Conservation (phyloP, 2,888 invertebrate genomes). For the Phortica magna region DNA sequence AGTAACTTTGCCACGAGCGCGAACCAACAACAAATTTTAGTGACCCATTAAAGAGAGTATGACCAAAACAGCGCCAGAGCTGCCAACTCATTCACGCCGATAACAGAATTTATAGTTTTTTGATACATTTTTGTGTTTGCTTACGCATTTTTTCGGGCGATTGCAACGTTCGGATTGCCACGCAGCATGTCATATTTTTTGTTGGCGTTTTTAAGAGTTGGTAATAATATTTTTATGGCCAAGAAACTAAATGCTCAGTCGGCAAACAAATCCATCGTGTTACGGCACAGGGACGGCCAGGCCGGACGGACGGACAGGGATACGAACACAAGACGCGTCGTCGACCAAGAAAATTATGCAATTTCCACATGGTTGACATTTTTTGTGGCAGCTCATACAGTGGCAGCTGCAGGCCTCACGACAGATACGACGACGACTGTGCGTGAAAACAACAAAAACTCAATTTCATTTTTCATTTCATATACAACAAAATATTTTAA, state of each 20-base stretch:
- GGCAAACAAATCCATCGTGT: neutral
- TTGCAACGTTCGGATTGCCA: neutral
- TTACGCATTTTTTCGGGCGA: neutral
- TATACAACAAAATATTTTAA: slow-evolving; percentile 1
- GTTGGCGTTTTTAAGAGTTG: slow-evolving; percentile 10
- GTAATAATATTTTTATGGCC: slow-evolving; percentile 19
- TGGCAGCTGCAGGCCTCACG: slow-evolving; percentile 17
- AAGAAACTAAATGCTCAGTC: slow-evolving; percentile 14
- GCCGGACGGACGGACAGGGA: slow-evolving; percentile 59
- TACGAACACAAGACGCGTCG: slow-evolving; percentile 32
- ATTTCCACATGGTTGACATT: slow-evolving; percentile 41
- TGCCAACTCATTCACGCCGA: slow-evolving; percentile 15
- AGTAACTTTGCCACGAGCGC: neutral
- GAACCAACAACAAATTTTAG: neutral
- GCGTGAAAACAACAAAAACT: slow-evolving; percentile 38
- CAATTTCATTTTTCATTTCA: slow-evolving; percentile 25
- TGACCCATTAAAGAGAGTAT: slow-evolving; percentile 15
- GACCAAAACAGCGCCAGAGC: slow-evolving; percentile 14
- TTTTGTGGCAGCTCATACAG: slow-evolving; percentile 15
- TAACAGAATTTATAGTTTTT: slow-evolving; percentile 25
- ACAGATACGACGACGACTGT: slow-evolving; percentile 8
- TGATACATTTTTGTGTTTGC: neutral
- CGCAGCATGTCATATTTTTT: slow-evolving; percentile 2
- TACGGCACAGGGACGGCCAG: neutral
- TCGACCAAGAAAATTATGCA: slow-evolving; percentile 57